Evolutionary conservation across 2,888 invertebrate species (phyloP).

Genomic region (Eupithecia tripunctaria): DNA sequence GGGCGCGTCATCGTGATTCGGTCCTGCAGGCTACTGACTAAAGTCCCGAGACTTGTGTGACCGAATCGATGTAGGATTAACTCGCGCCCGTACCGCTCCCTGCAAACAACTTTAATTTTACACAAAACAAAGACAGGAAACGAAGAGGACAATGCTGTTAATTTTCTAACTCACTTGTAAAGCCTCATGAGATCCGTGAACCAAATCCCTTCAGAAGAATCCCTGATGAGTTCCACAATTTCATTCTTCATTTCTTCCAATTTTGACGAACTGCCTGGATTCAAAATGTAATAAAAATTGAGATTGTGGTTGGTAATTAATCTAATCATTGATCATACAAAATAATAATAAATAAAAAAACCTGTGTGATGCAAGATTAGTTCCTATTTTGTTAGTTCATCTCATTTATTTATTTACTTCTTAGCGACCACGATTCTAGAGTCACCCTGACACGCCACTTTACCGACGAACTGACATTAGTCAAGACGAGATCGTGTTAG

Average conservation of each 20-base stretch:
- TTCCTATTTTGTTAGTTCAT: no score
- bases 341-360: neutral
- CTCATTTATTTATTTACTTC: no score
- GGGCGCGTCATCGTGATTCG: conserved; percentile 46
- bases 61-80: conserved; percentile 65
- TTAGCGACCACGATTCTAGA: no score
- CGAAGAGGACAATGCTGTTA: neutral
- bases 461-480: no score
- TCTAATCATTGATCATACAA: no score
- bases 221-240: conserved; percentile 60
- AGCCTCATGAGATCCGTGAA: conserved; percentile 71
- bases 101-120: conserved; percentile 39
- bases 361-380: neutral
- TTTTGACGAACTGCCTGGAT: conserved; percentile 51
- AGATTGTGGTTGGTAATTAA: neutral
- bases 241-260: conserved; percentile 62
- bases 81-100: conserved; percentile 65
- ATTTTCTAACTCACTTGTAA: conserved; percentile 64
- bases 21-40: conserved; percentile 56
- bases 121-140: neutral
- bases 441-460: no score
- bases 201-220: conserved; percentile 75
- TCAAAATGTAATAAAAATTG: conserved; percentile 3
- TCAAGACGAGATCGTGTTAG: no score
- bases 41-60: conserved; percentile 63